Percentiles rank a stretch among this genome's conserved stretches.
phyloP scores from a whole-genome alignment of 1,140 invertebrate species.

The Bradynema listronoti region DNA sequence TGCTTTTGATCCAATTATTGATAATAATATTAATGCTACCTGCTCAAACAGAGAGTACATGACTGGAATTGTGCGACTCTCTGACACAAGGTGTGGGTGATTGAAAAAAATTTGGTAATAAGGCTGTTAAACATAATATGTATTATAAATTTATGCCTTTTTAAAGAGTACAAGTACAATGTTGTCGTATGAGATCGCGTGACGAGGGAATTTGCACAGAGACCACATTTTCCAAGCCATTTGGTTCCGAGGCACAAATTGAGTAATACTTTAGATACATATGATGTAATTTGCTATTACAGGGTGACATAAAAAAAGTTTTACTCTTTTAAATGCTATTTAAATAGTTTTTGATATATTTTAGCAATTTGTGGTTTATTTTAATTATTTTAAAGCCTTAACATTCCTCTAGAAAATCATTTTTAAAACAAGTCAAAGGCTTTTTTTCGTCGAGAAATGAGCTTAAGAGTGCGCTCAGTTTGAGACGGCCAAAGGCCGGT shows the following conservation, averaged over 20 bases:
- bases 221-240: slow-evolving; percentile 43
- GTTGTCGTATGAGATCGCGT: slow-evolving; percentile 47
- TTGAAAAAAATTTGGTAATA: background rate
- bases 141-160: slow-evolving; percentile 1
- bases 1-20: slow-evolving; percentile 51
- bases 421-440: too few relatives aligned
- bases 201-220: slow-evolving; percentile 48
- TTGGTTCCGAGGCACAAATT: slow-evolving; percentile 40
- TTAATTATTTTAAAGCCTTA: too few relatives aligned
- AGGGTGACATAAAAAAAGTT: too few relatives aligned
- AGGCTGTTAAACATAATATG: background rate
- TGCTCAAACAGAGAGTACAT: slow-evolving; percentile 50
- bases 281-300: slow-evolving; percentile 1
- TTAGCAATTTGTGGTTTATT: too few relatives aligned
- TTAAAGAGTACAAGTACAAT: slow-evolving; percentile 55
- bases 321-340: too few relatives aligned
- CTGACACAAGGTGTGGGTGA: slow-evolving; percentile 47
- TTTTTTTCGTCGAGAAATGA: too few relatives aligned
- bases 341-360: too few relatives aligned
- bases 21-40: slow-evolving; percentile 35
- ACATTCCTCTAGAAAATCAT: too few relatives aligned
- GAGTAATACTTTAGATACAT: slow-evolving; percentile 43
- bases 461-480: too few relatives aligned
- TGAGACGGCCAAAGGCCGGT: too few relatives aligned
- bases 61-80: slow-evolving; percentile 49